A percentile compares a stretch with the other conserved stretches of the same genome.
phyloP scores from a whole-genome alignment of 2,888 invertebrate species.

The Vesta saturnalis region DNA sequence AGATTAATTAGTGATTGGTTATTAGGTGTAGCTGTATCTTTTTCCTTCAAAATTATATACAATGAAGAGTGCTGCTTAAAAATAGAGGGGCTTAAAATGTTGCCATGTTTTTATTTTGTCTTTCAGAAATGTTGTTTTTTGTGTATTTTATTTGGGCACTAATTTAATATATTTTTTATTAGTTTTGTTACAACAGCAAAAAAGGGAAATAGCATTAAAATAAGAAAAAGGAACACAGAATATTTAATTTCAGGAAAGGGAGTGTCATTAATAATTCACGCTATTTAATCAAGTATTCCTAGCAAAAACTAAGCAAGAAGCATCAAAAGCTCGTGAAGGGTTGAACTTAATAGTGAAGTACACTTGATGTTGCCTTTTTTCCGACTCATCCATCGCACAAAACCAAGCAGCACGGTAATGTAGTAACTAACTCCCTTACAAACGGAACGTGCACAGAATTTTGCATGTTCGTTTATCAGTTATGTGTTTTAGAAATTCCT shows the following conservation, averaged over 20 bases:
- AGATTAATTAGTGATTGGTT: no score
- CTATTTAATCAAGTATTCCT: constrained; percentile 36
- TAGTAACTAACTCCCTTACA: constrained; percentile 45
- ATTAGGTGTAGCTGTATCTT: no score
- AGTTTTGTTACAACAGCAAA: no score
- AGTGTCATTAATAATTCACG: constrained; percentile 36
- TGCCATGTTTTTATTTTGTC: no score
- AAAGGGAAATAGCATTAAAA: background rate
- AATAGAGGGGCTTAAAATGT: no score
- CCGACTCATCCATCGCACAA: constrained; percentile 33
- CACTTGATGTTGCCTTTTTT: constrained; percentile 34
- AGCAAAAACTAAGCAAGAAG: constrained; percentile 37
- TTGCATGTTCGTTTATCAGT: constrained; percentile 32
- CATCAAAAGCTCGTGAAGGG: constrained; percentile 40
- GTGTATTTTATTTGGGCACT: no score
- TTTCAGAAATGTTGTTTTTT: no score
- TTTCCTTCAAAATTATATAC: no score
- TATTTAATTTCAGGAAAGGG: constrained; percentile 29
- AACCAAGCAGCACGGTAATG: constrained; percentile 39
- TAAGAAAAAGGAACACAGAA: constrained; percentile 7
- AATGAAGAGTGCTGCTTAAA: no score
- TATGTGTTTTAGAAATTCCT: constrained; percentile 10
- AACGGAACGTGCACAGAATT: constrained; percentile 43
- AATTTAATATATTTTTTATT: no score
- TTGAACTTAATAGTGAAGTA: constrained; percentile 38